A percentile compares a stretch with the other conserved stretches of the same genome.
phyloP scores from a whole-genome alignment of 2,888 invertebrate species.

The Fragum whitleyi region DNA sequence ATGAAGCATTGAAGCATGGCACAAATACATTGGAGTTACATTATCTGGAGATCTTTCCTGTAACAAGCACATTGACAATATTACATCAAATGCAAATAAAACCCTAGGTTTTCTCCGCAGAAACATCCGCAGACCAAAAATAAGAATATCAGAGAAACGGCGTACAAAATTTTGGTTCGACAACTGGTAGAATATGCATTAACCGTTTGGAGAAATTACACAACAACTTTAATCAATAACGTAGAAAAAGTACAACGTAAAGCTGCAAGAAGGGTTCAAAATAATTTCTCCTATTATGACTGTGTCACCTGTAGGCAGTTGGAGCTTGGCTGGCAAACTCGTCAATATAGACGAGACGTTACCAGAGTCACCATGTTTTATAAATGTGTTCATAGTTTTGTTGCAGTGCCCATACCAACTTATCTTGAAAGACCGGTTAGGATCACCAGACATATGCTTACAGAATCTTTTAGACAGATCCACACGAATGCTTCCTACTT shows the following conservation, averaged over 20 bases:
- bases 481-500: too few species aligned
- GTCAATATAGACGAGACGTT: conserved; percentile 1
- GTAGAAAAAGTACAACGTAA: conserved; percentile 22
- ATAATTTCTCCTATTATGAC: neutral
- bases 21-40: conserved; percentile 33
- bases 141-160: neutral
- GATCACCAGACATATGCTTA: too few species aligned
- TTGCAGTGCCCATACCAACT: too few species aligned
- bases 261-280: conserved; percentile 11
- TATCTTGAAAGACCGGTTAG: too few species aligned
- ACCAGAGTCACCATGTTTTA: too few species aligned
- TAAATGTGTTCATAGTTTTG: too few species aligned
- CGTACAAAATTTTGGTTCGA: conserved; percentile 16
- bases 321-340: conserved; percentile 16
- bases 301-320: conserved; percentile 14
- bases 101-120: too few species aligned
- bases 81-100: too few species aligned
- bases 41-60: conserved; percentile 34
- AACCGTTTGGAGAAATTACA: neutral
- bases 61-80: too few species aligned
- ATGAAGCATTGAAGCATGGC: too few species aligned
- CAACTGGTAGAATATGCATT: conserved; percentile 20
- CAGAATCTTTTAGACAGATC: too few species aligned
- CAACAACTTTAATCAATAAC: neutral
- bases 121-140: conserved; percentile 12